phyloP scores from a whole-genome alignment of 1,140 invertebrate species.

The Drosophila yakuba region DNA sequence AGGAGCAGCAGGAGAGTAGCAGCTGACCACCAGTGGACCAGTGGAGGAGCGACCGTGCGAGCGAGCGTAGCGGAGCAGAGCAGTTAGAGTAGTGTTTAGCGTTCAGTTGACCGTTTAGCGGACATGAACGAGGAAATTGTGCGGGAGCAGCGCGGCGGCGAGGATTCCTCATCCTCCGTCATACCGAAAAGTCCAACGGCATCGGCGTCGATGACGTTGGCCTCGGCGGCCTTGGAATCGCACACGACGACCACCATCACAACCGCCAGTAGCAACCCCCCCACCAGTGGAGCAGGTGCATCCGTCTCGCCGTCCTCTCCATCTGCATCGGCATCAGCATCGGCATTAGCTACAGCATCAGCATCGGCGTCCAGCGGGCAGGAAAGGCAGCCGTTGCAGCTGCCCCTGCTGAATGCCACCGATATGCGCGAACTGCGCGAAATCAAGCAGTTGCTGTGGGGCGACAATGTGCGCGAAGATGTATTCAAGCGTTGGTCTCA shows the following conservation, averaged over 20 bases:
- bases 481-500: constrained; percentile 96
- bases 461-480: constrained; percentile 91
- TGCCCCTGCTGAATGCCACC: constrained; percentile 34
- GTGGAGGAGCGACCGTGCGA: not conserved
- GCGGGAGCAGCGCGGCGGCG: constrained; percentile 59
- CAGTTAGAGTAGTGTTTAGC: constrained; percentile 6
- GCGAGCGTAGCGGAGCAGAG: not conserved
- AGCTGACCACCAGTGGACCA: constrained; percentile 4
- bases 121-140: constrained; percentile 64
- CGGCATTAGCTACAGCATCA: not conserved
- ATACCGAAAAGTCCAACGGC: constrained; percentile 68
- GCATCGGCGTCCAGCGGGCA: constrained; percentile 16
- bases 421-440: constrained; percentile 87
- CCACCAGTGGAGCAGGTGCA: constrained; percentile 21
- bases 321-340: not conserved
- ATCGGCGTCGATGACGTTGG: constrained; percentile 65
- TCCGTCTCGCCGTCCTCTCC: not conserved
- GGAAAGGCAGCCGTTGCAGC: constrained; percentile 10
- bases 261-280: constrained; percentile 6
- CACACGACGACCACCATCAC: constrained; percentile 24
- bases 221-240: constrained; percentile 69
- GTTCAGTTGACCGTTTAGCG: constrained; percentile 8
- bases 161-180: constrained; percentile 55
- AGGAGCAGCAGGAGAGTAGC: not conserved
- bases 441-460: constrained; percentile 92